Conservation (phyloP, 2,113 vertebrate species). For the Mesoclemmys tuberculata region DNA sequence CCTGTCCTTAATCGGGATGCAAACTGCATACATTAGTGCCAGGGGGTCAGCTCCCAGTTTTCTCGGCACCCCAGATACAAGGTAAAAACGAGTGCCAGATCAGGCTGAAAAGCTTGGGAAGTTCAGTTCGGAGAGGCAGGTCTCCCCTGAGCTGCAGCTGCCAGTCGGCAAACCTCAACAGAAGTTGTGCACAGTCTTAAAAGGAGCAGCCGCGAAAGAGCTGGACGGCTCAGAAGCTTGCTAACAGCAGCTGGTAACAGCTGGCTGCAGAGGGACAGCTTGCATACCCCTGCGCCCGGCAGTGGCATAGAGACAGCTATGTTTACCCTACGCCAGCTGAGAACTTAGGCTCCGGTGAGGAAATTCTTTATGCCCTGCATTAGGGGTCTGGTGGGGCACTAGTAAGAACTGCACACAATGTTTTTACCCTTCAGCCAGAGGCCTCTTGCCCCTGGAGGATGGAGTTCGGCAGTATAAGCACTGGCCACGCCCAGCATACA, state of each 20-base stretch:
- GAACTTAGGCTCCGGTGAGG: neutral
- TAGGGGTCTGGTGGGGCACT: neutral
- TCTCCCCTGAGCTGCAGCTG: neutral
- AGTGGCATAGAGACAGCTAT: too few species aligned
- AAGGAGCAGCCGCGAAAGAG: neutral
- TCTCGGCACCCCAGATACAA: neutral
- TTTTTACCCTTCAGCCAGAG: neutral
- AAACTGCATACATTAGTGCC: neutral
- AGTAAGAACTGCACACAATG: neutral
- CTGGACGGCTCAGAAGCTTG: neutral
- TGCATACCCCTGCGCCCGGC: too few species aligned
- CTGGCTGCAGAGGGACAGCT: too few species aligned
- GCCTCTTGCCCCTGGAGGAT: neutral
- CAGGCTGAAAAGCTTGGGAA: neutral
- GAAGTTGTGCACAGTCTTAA: neutral
- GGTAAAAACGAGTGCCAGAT: neutral
- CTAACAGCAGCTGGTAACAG: neutral
- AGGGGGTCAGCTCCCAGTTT: neutral
- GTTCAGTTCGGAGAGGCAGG: neutral
- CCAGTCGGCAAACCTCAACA: neutral
- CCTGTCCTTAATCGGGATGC: rapidly evolving
- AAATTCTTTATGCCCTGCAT: neutral
- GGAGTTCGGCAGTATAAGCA: rapidly evolving
- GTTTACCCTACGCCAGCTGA: too few species aligned
- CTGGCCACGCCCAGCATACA: neutral